phyloP scores from a whole-genome alignment of 2,797 vertebrate genomes.

The Clarias laeviceps region DNA sequence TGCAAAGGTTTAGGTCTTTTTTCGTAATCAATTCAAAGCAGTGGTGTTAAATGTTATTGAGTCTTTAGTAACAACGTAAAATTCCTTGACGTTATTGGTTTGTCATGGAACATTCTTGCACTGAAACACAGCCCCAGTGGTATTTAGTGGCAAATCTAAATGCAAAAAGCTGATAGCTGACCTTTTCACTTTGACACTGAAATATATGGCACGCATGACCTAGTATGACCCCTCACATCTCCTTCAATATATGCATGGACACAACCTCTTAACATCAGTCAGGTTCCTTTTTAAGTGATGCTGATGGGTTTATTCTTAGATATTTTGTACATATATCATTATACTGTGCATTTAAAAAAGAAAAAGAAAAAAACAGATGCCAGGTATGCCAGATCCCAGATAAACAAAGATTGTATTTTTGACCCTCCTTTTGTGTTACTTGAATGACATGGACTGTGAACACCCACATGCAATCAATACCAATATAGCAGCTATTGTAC shows the following conservation, averaged over 20 bases:
- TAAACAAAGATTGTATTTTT: not conserved
- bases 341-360: not conserved
- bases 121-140: slow-evolving; percentile 19
- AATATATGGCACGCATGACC: slow-evolving; percentile 34
- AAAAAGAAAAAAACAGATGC: not conserved
- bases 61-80: not conserved
- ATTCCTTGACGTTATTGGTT: not conserved
- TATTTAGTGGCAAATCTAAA: slow-evolving; percentile 20
- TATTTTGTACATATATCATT: slow-evolving; percentile 20
- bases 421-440: not conserved
- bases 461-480: slow-evolving; percentile 20
- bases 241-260: not conserved
- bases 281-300: not conserved
- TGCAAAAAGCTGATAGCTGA: slow-evolving; percentile 40
- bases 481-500: slow-evolving; percentile 12
- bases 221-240: slow-evolving; percentile 24
- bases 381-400: not conserved
- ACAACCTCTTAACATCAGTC: not conserved
- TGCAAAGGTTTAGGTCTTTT: not conserved
- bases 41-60: not conserved
- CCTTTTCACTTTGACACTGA: slow-evolving; percentile 37
- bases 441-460: not conserved
- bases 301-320: not conserved
- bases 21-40: not conserved
- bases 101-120: slow-evolving; percentile 8